phyloP scores from a whole-genome alignment of 2,888 invertebrate species.

The Oscheius sp. region DNA sequence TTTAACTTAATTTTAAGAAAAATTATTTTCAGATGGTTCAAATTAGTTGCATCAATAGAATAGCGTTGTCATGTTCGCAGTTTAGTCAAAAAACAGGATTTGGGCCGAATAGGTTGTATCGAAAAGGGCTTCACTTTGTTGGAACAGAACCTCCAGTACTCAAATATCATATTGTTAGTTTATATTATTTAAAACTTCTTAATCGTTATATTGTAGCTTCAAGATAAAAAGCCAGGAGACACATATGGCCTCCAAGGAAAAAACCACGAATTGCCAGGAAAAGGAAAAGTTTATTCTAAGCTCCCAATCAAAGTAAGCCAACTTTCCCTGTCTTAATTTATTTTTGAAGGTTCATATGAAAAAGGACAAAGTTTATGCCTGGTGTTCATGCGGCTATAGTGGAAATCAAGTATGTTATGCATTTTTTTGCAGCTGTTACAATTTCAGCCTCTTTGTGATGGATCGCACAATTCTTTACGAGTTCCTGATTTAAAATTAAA shows the following conservation, averaged over 20 bases:
- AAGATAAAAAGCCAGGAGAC: conserved; percentile 65
- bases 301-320: conserved; percentile 46
- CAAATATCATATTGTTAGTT: conserved; percentile 64
- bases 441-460: conserved; percentile 88
- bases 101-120: conserved; percentile 63
- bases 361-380: conserved; percentile 81
- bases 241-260: conserved; percentile 67
- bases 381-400: conserved; percentile 94
- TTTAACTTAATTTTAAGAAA: too few relatives aligned
- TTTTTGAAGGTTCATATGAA: conserved; percentile 69
- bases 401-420: conserved; percentile 77
- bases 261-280: conserved; percentile 64
- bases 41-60: not conserved
- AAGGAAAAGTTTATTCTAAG: conserved; percentile 60
- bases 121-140: conserved; percentile 66
- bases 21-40: conserved; percentile 1
- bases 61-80: not conserved
- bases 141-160: conserved; percentile 67
- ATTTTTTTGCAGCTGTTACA: not conserved
- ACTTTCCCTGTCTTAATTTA: not conserved
- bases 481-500: conserved; percentile 75
- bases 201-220: conserved; percentile 51
- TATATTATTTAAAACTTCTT: not conserved
- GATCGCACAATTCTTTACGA: conserved; percentile 79
- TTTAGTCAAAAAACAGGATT: conserved; percentile 60